Percentiles rank a stretch among this genome's conserved stretches.
Conservation (phyloP, 2,888 invertebrate genomes). For the Apodemia mormo region DNA sequence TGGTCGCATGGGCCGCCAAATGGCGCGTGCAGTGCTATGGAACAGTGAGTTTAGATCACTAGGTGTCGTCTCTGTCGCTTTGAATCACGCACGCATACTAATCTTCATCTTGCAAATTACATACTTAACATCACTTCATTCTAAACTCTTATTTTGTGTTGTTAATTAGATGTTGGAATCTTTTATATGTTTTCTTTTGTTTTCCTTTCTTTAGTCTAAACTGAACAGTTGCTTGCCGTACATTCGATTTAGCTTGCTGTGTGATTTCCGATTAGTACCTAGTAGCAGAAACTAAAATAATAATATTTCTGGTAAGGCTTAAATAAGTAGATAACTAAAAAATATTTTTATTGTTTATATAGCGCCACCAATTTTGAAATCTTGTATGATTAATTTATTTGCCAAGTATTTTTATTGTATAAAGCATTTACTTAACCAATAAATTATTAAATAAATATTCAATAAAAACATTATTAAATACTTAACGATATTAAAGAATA, state of each 20-base stretch:
- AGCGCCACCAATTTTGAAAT: too few species aligned
- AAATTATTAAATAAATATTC: too few species aligned
- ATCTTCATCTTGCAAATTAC: slow-evolving; percentile 24
- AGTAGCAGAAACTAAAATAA: too few species aligned
- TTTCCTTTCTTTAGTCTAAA: neutral
- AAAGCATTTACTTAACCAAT: too few species aligned
- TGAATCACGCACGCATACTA: slow-evolving; percentile 34
- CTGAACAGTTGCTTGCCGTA: neutral
- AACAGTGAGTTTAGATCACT: slow-evolving; percentile 86
- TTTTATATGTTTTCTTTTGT: neutral
- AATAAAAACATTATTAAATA: too few species aligned
- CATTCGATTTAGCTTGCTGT: neutral
- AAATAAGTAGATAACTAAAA: too few species aligned
- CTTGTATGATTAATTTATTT: too few species aligned
- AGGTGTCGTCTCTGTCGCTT: slow-evolving; percentile 57
- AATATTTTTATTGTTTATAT: too few species aligned
- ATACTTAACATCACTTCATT: slow-evolving; percentile 28
- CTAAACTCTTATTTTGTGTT: slow-evolving; percentile 3
- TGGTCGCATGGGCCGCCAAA: slow-evolving; percentile 89
- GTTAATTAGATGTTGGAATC: neutral
- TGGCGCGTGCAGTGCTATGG: slow-evolving; percentile 91
- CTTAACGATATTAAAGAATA: too few species aligned
- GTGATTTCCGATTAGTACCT: neutral
- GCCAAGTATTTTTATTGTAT: too few species aligned
- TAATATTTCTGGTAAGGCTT: too few species aligned